Conservation (phyloP, 2,113 vertebrate species). For the Oreotrochilus melanogaster region DNA sequence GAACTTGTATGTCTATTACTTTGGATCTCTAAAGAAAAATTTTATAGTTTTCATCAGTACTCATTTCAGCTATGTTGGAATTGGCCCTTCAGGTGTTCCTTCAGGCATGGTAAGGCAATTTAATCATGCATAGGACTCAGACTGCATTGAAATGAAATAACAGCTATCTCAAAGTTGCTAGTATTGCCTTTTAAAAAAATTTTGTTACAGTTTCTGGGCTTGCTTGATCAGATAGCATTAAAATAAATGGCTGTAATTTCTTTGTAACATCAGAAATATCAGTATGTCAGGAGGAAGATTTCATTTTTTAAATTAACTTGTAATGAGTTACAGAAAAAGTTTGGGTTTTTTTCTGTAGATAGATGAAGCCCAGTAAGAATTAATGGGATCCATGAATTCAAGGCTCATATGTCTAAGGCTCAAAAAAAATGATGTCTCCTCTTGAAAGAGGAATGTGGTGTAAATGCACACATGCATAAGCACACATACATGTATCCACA, state of each 20-base stretch:
- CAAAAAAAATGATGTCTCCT: not conserved
- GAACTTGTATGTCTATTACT: not conserved
- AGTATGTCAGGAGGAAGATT: not conserved
- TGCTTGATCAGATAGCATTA: not conserved
- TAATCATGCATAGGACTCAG: not conserved
- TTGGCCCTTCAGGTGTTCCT: not conserved
- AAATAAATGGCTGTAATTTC: not conserved
- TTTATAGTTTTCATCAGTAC: conserved; percentile 2
- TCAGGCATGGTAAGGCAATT: not conserved
- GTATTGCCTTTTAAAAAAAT: too few relatives aligned
- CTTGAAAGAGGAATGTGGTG: not conserved
- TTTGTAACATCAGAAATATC: not conserved
- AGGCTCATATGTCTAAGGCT: not conserved
- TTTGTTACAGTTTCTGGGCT: not conserved
- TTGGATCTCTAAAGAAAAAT: not conserved
- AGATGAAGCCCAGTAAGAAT: not conserved
- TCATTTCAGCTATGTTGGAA: conserved; percentile 7
- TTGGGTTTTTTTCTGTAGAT: not conserved
- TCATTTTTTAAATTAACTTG: not conserved
- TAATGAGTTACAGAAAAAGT: not conserved
- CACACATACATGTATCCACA: not conserved
- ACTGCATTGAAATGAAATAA: conserved; percentile 17
- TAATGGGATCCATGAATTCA: not conserved
- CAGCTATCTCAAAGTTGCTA: not conserved
- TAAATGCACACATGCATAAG: not conserved